A percentile compares a stretch with the other conserved stretches of the same genome.
phyloP scores from a whole-genome alignment of 2,797 vertebrate species.

The Hemibagrus guttatus region DNA sequence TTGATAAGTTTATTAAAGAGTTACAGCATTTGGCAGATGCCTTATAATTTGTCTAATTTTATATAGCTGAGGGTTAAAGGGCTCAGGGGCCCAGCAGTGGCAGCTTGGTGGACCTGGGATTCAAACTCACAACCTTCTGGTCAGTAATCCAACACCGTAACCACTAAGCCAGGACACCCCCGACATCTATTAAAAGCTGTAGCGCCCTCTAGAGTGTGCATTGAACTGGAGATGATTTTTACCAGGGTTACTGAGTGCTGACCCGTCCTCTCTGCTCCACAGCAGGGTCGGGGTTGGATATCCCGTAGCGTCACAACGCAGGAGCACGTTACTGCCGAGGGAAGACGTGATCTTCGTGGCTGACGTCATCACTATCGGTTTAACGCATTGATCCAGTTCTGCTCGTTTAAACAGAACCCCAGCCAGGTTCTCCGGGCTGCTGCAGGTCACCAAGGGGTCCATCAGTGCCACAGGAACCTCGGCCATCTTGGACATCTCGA shows the following conservation, averaged over 20 bases:
- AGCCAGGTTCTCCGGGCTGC: slow-evolving; percentile 83
- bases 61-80: no score
- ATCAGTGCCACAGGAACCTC: slow-evolving; percentile 81
- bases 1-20: no score
- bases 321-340: slow-evolving; percentile 88
- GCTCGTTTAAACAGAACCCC: slow-evolving; percentile 88
- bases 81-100: no score
- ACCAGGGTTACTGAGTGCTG: slow-evolving; percentile 87
- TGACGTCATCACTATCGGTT: slow-evolving; percentile 91
- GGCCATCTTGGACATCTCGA: slow-evolving; percentile 86
- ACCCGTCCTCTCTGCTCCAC: slow-evolving; percentile 81
- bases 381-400: slow-evolving; percentile 89
- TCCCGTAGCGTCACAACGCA: slow-evolving; percentile 91
- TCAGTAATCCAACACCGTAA: no score
- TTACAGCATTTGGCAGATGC: no score
- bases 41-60: no score
- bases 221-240: slow-evolving; percentile 41
- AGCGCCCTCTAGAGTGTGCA: no score
- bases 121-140: no score
- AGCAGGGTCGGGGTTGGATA: slow-evolving; percentile 86
- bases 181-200: no score
- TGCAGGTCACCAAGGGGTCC: slow-evolving; percentile 84
- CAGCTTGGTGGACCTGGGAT: no score
- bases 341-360: slow-evolving; percentile 93
- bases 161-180: no score